Evolutionary conservation across 2,888 invertebrate genomes (phyloP).

Genomic region (Vesta saturnalis): DNA sequence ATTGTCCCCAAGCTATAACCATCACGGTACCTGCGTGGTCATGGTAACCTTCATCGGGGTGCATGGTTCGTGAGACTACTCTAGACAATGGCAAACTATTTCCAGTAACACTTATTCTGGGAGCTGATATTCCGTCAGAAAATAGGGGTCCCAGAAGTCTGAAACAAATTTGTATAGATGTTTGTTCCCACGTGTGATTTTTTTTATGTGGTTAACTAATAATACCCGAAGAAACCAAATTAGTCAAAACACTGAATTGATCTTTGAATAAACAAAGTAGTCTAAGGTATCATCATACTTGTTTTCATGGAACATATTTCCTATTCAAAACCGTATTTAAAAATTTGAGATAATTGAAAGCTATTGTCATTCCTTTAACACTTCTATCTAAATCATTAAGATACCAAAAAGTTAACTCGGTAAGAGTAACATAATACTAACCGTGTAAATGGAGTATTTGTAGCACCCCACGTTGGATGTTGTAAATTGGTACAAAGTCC

Average conservation of each 20-base stretch:
- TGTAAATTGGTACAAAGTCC: conserved; percentile 90
- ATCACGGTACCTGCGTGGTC: conserved; percentile 94
- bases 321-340: too few relatives aligned
- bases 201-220: too few relatives aligned
- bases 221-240: too few relatives aligned
- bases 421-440: conserved; percentile 56
- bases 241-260: too few relatives aligned
- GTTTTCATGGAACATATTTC: too few relatives aligned
- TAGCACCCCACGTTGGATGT: conserved; percentile 91
- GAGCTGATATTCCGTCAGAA: conserved; percentile 85
- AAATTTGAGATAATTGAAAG: background rate
- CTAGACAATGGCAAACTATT: conserved; percentile 82
- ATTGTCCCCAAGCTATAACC: conserved; percentile 95
- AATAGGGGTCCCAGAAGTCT: conserved; percentile 74
- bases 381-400: too few relatives aligned
- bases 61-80: conserved; percentile 89
- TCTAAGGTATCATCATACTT: too few relatives aligned
- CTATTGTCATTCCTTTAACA: background rate
- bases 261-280: too few relatives aligned
- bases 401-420: too few relatives aligned
- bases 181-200: background rate
- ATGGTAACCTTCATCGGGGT: conserved; percentile 92
- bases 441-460: conserved; percentile 86
- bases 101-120: conserved; percentile 82
- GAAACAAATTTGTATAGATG: background rate